Evolutionary conservation across 2,113 vertebrate species (phyloP).

Genomic region (Engraulis encrasicolus): DNA sequence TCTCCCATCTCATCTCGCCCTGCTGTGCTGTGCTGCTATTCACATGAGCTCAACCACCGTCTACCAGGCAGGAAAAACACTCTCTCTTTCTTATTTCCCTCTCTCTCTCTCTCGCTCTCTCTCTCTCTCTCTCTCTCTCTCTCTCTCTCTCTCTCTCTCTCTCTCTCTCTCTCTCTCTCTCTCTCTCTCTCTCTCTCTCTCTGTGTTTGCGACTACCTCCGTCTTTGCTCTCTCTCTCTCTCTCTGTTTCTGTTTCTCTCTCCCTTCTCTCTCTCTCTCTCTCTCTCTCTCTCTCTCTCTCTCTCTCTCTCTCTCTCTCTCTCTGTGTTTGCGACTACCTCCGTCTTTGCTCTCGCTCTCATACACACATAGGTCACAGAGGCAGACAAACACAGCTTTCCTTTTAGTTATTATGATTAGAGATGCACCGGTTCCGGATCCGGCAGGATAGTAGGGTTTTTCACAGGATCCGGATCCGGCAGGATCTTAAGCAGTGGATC

Average conservation of each 20-base stretch:
- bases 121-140: not conserved
- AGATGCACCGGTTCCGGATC: too few species aligned
- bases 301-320: not conserved
- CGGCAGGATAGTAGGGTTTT: too few species aligned
- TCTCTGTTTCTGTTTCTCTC: not conserved
- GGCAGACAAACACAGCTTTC: not conserved
- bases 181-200: not conserved
- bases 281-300: not conserved
- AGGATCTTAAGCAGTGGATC: too few species aligned
- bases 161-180: not conserved
- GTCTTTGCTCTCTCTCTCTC: too few species aligned
- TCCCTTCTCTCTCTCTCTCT: not conserved
- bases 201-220: too few species aligned
- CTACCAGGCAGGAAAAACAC: not conserved
- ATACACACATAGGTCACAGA: not conserved
- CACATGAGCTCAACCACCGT: slow-evolving; percentile 11
- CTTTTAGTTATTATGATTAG: too few species aligned
- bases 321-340: too few species aligned
- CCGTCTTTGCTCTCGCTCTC: too few species aligned
- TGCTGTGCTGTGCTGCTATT: slow-evolving; percentile 10
- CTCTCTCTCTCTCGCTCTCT: not conserved
- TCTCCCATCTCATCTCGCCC: not conserved
- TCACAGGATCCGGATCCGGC: too few species aligned
- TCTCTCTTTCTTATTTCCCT: not conserved
- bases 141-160: not conserved